phyloP scores from a whole-genome alignment of 2,797 vertebrate genomes.

The Eleutherodactylus coqui region DNA sequence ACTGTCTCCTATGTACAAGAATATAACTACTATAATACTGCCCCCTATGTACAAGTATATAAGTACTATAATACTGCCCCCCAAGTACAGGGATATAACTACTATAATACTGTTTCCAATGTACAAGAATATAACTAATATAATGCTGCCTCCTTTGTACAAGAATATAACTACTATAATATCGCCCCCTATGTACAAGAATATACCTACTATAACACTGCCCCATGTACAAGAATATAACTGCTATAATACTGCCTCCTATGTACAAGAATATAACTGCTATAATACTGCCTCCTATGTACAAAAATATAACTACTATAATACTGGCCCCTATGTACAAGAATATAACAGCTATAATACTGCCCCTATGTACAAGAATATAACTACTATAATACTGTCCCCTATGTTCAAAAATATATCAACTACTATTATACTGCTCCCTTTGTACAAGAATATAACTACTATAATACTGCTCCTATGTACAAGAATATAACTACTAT shows the following conservation, averaged over 20 bases:
- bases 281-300: neutral
- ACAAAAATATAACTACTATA: slow-evolving; percentile 3
- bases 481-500: slow-evolving; percentile 3
- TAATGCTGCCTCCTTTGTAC: neutral
- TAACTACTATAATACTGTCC: neutral
- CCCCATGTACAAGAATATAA: neutral
- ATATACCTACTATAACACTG: slow-evolving; percentile 6
- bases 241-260: too few relatives aligned
- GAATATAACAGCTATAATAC: neutral
- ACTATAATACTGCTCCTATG: neutral
- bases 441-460: slow-evolving; percentile 10
- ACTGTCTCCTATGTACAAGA: neutral
- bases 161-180: slow-evolving; percentile 10
- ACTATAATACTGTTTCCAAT: neutral
- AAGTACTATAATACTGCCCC: too few relatives aligned
- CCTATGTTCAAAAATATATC: neutral
- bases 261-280: too few relatives aligned
- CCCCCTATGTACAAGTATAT: too few relatives aligned
- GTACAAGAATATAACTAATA: slow-evolving; percentile 3
- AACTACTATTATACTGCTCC: slow-evolving; percentile 5
- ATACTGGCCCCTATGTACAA: neutral
- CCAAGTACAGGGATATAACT: too few relatives aligned
- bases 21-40: slow-evolving; percentile 6
- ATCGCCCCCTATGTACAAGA: neutral
- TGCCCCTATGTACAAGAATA: neutral